Base-by-base conservation (phyloP, 2,888 invertebrate species). In the Dryobotodes eremita region DNA sequence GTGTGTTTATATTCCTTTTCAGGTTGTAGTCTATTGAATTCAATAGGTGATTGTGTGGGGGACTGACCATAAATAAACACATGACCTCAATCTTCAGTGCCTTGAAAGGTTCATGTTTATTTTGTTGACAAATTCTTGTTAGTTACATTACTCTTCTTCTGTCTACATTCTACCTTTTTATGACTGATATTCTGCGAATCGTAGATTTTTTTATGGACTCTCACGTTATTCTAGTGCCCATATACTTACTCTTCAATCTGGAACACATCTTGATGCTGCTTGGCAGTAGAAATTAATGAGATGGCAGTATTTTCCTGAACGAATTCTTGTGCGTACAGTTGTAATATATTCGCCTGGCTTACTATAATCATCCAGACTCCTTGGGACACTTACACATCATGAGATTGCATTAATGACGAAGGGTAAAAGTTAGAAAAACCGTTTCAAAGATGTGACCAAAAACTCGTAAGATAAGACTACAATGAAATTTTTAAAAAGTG, bases 51-150 rank as follows among this genome's bases (percentile, higher is more conserved):
- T 85, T 85, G 87, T 84, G 70, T 46, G 13, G 7, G 31, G 8
- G 17, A n/a, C 26, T 53, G 64, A 62, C 68, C 71, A 68, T 79
- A 55, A 74, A 68, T 71, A 86, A 83, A 86, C 70, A 76, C n/a
- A 64, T 85, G 84, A 86, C 73, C 84, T 86, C 87, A 83, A 83
- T 75, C 55, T 57, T 57, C 7, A 13, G 23, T n/a, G n/a, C 46
- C 62, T 73, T 59, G 55, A 59, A 83, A 57, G 55, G 50, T 31
- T 71, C 23, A n/a, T 46, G 15, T 53, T 79, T 46, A 36, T 50
- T 80, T 66, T 74, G 26, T 26, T 73, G 59, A 64, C 17, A 50
- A 48, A 69, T 81, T 83, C 69, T 71, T 76, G 23, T 15, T n/a
- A 20, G 13, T 17, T 48, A 7, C 23, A 36, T 23, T n/a, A 6